Evolutionary conservation across 2,888 invertebrate species (phyloP).

Genomic region (Cephus sareptanus): DNA sequence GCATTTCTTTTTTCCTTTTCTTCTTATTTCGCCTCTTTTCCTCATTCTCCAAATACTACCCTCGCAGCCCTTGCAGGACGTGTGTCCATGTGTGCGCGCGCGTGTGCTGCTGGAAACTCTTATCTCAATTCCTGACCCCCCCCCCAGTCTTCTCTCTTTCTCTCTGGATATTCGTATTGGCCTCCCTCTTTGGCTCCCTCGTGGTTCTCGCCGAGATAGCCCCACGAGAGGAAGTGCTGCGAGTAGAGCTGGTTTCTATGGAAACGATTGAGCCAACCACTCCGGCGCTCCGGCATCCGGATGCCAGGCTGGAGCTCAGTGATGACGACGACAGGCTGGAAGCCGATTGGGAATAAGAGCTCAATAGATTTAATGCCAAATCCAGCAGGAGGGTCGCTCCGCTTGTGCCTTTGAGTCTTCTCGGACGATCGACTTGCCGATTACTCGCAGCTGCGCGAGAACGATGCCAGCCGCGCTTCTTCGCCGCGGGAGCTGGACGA

Average conservation of each 20-base stretch:
- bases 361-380: slow-evolving; percentile 5
- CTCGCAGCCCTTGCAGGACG: background rate
- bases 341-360: background rate
- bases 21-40: slow-evolving; percentile 7
- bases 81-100: background rate
- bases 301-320: background rate
- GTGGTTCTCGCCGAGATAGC: slow-evolving; percentile 22
- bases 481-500: too few relatives aligned
- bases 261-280: slow-evolving; percentile 42
- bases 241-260: slow-evolving; percentile 44
- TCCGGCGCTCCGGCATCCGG: slow-evolving; percentile 30
- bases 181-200: slow-evolving; percentile 17
- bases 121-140: background rate
- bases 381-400: background rate
- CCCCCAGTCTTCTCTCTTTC: slow-evolving; percentile 12
- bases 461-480: too few relatives aligned
- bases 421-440: too few relatives aligned
- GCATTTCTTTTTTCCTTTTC: background rate
- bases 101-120: background rate
- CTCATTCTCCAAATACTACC: background rate
- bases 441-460: too few relatives aligned
- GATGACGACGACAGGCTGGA: background rate
- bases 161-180: slow-evolving; percentile 1
- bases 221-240: slow-evolving; percentile 25
- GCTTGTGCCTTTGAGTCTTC: too few relatives aligned